Evolutionary conservation across 2,113 vertebrate genomes (phyloP), one percentile per base, ranked within the genome.

Genomic region (Lycocorax pyrrhopterus): DNA sequence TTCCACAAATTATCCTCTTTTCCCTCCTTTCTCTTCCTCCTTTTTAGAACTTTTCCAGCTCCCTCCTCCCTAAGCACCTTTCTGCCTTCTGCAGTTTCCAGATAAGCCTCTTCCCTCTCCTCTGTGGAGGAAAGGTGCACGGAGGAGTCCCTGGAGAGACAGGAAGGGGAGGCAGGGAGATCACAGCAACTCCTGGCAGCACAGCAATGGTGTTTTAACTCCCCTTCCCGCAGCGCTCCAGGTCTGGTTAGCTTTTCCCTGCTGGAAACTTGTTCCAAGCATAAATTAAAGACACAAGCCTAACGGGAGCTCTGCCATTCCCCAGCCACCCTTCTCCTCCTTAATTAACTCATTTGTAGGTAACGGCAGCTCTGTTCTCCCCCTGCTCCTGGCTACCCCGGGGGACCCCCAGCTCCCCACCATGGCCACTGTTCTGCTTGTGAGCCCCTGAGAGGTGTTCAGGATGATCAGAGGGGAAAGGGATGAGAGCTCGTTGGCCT

Each of bases 261-360:
- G 53, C 75, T 95, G 93, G 80, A 95, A 79, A 80, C 93, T 86
- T 94, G 73, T 93, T 89, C 55, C 26, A 33, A 76, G 83, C 49
- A 63, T 95, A 94, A 96, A 96, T 97, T 97, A 97, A 91, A 87
- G 91, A 91, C 43, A 39, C 14, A 51, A 75, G 64, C 90, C 87
- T 91, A 72, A 85, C 1, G 35, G 94, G 95, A 93, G 89, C 30
- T 63, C 78, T 11, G 20, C 67, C 18, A 27, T 88, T 83, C 60
- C 72, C 84, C 52, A 93, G 69, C 35, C 44, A 55, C 13, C 39
- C 47, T 59, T 85, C 73, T 58, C 3, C 6, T 66, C 32, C 68
- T 90, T 94, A 94, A 87, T 77, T 93, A 76, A 66, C 71, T 95
- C 56, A 16, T 66, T 74, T 6, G 4, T 58, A 6, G 46, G 52